A percentile compares a stretch with the other conserved stretches of the same genome.
phyloP scores from a whole-genome alignment of 2,797 vertebrate species.

The Triplophysa yarkandensis region DNA sequence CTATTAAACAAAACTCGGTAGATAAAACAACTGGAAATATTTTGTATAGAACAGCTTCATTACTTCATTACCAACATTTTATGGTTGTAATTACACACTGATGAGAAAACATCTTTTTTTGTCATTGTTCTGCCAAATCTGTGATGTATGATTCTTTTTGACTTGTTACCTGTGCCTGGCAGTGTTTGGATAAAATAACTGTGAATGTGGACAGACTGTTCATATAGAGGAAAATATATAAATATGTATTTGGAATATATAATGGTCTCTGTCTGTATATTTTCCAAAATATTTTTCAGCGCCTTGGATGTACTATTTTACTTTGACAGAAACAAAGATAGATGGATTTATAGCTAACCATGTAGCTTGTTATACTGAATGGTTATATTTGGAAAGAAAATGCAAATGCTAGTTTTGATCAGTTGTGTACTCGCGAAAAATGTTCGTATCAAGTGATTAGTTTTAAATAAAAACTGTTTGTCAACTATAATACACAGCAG shows the following conservation, averaged over 20 bases:
- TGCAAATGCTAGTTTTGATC: too few species aligned
- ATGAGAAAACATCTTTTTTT: slow-evolving; percentile 42
- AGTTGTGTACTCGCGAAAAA: too few species aligned
- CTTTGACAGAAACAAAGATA: too few species aligned
- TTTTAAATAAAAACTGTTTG: neutral
- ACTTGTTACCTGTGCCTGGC: slow-evolving; percentile 37
- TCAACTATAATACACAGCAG: too few species aligned
- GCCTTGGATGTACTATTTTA: too few species aligned
- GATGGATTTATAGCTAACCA: too few species aligned
- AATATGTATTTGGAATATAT: slow-evolving; percentile 48
- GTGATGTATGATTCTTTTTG: slow-evolving; percentile 46
- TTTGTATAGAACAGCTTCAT: slow-evolving; percentile 9
- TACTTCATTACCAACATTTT: slow-evolving; percentile 35
- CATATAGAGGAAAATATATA: slow-evolving; percentile 41
- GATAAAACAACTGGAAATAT: slow-evolving; percentile 31
- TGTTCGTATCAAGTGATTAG: too few species aligned
- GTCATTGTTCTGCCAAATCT: slow-evolving; percentile 44
- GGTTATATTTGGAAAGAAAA: too few species aligned
- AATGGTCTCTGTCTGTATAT: slow-evolving; percentile 28
- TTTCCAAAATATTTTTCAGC: slow-evolving; percentile 4
- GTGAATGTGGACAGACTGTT: slow-evolving; percentile 48
- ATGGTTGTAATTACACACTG: slow-evolving; percentile 16
- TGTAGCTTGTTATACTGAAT: too few species aligned
- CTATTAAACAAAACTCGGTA: neutral
- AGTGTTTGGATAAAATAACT: slow-evolving; percentile 46